Evolutionary conservation across 2,888 invertebrate genomes (phyloP), one percentile per base, ranked within the genome.

Genomic region (Vannuccia rotundouncinata): DNA sequence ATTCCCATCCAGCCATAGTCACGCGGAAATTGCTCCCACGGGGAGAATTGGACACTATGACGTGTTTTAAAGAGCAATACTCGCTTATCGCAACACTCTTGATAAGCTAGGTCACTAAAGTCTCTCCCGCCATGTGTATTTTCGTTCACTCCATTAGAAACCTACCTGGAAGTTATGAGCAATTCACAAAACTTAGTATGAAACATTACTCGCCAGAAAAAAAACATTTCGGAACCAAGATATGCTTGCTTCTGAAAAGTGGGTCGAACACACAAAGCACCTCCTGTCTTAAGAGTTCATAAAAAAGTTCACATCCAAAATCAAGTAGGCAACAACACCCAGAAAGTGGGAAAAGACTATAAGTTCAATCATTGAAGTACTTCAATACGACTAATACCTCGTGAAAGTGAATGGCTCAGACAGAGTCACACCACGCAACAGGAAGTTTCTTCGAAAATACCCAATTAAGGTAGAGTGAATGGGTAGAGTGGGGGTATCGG

Each of bases 341-440:
- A 30, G 0, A 17, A 84, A 84, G 80, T 84, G 84, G 84, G 84
- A 84, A 81, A 83, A 83, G 79, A 84, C 83, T 1, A n/a, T n/a
- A n/a, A 83, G 83, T 0, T 22, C 66, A 5, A 80, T 83, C 22
- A 81, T 83, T n/a, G 84, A 84, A 30, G 84, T 84, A 0, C 81
- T 79, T 5, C 83, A 84, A 76, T 83, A 75, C 66, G 81, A 83
- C 59, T 81, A 84, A 60, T 83, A 83, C 76, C 80, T 81, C 1
- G 78, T 83, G 0, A 13, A 77, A 1, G 76, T 83, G 0, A 81
- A 83, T 82, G 83, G 83, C 13, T 82, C 83, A 10, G 82, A 82
- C 0, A 27, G 82, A 5, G 82, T 83, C 1, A 83, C 82, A 13
- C 45, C 83, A 2, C 81, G 82, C 10, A 84, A 84, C 80, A 78